Evolutionary conservation across 2,888 invertebrate species (phyloP).

Genomic region (Drosophila buzzatii): DNA sequence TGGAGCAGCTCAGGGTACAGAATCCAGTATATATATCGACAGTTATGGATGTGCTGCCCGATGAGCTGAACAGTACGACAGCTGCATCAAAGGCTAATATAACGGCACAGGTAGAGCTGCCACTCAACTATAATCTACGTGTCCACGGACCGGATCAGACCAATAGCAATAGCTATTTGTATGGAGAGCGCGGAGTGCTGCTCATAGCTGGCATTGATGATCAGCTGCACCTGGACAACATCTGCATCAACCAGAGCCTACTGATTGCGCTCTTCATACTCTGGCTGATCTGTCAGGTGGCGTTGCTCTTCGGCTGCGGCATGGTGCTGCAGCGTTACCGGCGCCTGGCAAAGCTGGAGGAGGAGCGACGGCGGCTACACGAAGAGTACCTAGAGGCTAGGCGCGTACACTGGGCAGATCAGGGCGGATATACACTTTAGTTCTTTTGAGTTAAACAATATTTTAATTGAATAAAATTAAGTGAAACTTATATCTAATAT

Average conservation of each 20-base stretch:
- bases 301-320: slow-evolving; percentile 86
- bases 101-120: slow-evolving; percentile 52
- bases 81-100: slow-evolving; percentile 14
- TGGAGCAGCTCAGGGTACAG: slow-evolving; percentile 71
- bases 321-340: slow-evolving; percentile 87
- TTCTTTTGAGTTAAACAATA: slow-evolving; percentile 49
- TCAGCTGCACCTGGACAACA: slow-evolving; percentile 78
- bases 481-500: slow-evolving; percentile 48
- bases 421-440: slow-evolving; percentile 83
- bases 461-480: slow-evolving; percentile 72
- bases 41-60: slow-evolving; percentile 76
- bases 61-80: slow-evolving; percentile 29
- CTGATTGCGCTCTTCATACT: slow-evolving; percentile 88
- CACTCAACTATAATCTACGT: slow-evolving; percentile 87
- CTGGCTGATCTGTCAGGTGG: slow-evolving; percentile 87
- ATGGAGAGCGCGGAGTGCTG: slow-evolving; percentile 87
- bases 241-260: slow-evolving; percentile 88
- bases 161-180: slow-evolving; percentile 86
- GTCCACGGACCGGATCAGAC: slow-evolving; percentile 88
- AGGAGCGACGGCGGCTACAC: slow-evolving; percentile 85
- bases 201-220: slow-evolving; percentile 87
- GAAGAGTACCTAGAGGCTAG: slow-evolving; percentile 89
- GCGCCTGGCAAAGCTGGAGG: slow-evolving; percentile 85
- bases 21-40: slow-evolving; percentile 84
- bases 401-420: slow-evolving; percentile 90